Base-by-base conservation (phyloP, 2,888 invertebrate genomes). In the Deilephila elpenor region DNA sequence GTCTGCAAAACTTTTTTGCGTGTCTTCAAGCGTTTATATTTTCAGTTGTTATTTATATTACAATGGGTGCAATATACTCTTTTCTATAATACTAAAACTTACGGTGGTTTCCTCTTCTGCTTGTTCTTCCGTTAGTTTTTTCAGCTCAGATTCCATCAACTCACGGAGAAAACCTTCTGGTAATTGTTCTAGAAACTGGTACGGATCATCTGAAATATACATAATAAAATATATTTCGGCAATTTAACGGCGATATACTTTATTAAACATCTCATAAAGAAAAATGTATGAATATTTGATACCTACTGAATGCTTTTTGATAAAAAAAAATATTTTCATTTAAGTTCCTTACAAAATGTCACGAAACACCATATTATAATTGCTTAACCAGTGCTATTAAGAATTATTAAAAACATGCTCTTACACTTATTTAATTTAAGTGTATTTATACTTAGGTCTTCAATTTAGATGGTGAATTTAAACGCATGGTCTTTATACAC, bases 181-280 rank as follows among this genome's bases (percentile, higher is more conserved):
- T 4, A 93, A 75, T n/a, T 91, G 79, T 3, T 92, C 88, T 78
- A 94, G 74, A 74, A 94, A 94, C 76, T 93, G 93, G 77, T 94
- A 94, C 0, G 93, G 93, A 72, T 94, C 91, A 80, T 91, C 93
- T 92, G 80, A 61, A 83, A 86, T 25, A 25, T 25, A 25, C 25
- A 25, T 25, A 1, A 25, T 25, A 25, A 25, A 25, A 25, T 25
- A 59, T 14, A 34, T 20, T 25, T 44, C 5, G 19, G 19, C 19
- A 19, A 32, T 19, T n/a, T 6, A 34, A 62, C 19, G 34, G 5
- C 32, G 8, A 7, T 37, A 8, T 37, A 37, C 37, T 37, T 37
- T 37, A 8, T 11, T 11, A 37, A 8, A 8, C 37, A 8, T 37
- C 37, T 37, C 8, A 37, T 37, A 0, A 37, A 8, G 37, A 8